Evolutionary conservation across 1,140 invertebrate genomes (phyloP), one percentile per base, ranked within the genome.

Genomic region (Drosophila ogumai): DNA sequence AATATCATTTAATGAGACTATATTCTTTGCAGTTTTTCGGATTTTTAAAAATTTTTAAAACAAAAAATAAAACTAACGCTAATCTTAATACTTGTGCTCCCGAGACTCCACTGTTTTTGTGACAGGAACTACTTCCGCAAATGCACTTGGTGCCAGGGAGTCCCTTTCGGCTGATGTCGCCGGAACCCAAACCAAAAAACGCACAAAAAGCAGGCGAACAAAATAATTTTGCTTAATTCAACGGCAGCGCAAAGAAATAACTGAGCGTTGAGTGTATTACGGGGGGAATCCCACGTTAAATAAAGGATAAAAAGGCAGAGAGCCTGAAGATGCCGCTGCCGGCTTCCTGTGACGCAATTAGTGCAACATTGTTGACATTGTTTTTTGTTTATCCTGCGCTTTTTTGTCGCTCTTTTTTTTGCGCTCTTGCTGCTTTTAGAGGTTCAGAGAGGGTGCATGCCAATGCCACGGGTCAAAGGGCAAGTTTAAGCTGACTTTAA

Each of bases 161-260:
- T 75, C 77, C 77, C 38, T 49, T 58, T 68, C 44, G 57, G 40
- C n/a, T 10, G 19, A 55, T 25, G 17, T 13, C 8, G 32, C 13
- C 34, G 32, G 12, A 15, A 25, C 41, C 28, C n/a, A 13, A 28
- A 8, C 36, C 47, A 61, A 25, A 67, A 25, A 32, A 69, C 47
- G 19, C 64, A 25, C 47, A 74, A 80, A 78, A 86, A 86, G n/a
- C 58, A 40, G 56, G 60, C 59, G 65, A 74, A 58, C 75, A 69
- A 85, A 81, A 86, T 86, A 86, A 86, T 86, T 67, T 86, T 78
- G 78, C 75, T 86, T 86, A 86, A 86, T 86, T 86, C 82, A 86
- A 75, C 78, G 82, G 34, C 75, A 63, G 36, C 59, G 41, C 59
- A 61, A 72, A 61, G 77, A 41, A 79, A 68, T 68, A 54, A 38